phyloP scores from a whole-genome alignment of 2,797 vertebrate genomes.

The Gobio occitaniae region DNA sequence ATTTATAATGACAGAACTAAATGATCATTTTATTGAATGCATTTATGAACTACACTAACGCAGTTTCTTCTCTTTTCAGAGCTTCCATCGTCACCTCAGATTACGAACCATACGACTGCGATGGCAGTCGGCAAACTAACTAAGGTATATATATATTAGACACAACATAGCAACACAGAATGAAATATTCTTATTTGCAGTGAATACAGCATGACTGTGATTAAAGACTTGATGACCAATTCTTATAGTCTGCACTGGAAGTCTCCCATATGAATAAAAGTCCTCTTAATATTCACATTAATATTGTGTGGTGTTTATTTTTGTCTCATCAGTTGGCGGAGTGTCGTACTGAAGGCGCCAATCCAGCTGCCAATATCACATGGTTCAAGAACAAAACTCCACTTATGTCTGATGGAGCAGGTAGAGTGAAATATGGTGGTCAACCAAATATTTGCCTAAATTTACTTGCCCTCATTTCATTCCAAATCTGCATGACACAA shows the following conservation, averaged over 20 bases:
- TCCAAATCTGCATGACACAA: not conserved
- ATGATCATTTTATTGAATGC: not conserved
- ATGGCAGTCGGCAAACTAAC: conserved; percentile 90
- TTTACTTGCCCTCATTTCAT: not conserved
- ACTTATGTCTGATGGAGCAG: conserved; percentile 79
- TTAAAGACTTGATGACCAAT: not conserved
- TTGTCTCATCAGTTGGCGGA: conserved; percentile 83
- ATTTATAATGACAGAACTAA: not conserved
- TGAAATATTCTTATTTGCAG: not conserved
- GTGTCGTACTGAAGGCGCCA: conserved; percentile 85
- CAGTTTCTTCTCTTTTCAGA: conserved; percentile 76
- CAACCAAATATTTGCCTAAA: not conserved
- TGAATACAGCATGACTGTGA: not conserved
- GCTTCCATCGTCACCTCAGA: conserved; percentile 83
- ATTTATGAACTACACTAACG: conserved; percentile 29
- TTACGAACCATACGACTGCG: conserved; percentile 81
- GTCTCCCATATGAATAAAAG: not conserved
- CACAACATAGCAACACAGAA: not conserved
- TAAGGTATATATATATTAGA: conserved; percentile 75
- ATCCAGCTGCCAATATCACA: conserved; percentile 86
- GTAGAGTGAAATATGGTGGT: conserved; percentile 69
- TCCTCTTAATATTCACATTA: not conserved
- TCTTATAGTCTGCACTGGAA: not conserved
- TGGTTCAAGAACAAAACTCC: conserved; percentile 87
- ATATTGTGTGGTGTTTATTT: conserved; percentile 5